phyloP scores from a whole-genome alignment of 2,888 invertebrate genomes.

The Hipparchia semele region DNA sequence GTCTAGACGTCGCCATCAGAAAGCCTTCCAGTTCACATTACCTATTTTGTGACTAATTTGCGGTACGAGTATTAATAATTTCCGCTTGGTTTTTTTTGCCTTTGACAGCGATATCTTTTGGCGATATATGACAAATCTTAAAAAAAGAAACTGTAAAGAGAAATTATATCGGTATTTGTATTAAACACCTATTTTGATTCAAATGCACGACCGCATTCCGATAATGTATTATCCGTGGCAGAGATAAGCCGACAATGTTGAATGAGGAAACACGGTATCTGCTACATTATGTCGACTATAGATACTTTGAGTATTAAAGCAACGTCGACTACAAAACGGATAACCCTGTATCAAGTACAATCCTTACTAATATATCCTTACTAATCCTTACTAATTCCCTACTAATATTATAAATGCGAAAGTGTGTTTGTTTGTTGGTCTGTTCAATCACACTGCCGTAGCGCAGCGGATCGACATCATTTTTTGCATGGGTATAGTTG shows the following conservation, averaged over 20 bases:
- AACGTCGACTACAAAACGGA: background rate
- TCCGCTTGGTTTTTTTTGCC: background rate
- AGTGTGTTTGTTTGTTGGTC: too few species aligned
- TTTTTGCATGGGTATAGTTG: too few species aligned
- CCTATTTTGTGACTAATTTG: background rate
- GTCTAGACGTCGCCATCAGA: constrained; percentile 29
- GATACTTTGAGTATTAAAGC: background rate
- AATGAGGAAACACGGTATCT: constrained; percentile 5
- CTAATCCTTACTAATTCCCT: too few species aligned
- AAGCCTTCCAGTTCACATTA: constrained; percentile 6
- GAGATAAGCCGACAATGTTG: background rate
- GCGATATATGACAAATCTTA: too few species aligned
- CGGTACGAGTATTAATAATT: background rate
- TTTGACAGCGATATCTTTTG: too few species aligned
- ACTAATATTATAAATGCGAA: too few species aligned
- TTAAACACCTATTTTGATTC: background rate
- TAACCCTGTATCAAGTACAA: background rate
- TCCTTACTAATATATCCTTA: too few species aligned
- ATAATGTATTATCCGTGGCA: background rate
- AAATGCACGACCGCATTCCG: background rate
- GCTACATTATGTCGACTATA: background rate
- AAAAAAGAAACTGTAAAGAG: background rate
- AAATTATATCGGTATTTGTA: background rate
- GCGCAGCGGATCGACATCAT: too few species aligned
- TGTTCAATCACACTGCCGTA: too few species aligned